Base-by-base conservation (phyloP, 1,140 invertebrate genomes). In the Macrosteles quadrilineatus region DNA sequence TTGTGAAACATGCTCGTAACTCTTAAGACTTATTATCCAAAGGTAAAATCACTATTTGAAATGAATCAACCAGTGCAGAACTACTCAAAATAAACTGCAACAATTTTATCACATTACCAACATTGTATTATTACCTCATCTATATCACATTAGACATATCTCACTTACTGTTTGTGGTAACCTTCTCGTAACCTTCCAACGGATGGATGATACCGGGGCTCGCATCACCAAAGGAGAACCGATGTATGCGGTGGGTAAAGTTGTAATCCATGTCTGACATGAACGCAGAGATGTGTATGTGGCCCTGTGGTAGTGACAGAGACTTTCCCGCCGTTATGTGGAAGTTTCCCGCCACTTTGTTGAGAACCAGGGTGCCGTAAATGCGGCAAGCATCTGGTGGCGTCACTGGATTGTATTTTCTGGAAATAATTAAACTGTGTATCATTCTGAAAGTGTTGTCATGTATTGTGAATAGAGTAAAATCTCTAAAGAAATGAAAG, bases 311-410 rank as follows among this genome's bases (percentile, higher is more conserved):
- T 71, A 94, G 82, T 59, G 87, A 84, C 40, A 93, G 80, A 72
- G 90, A 89, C 83, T 95, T 96, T 53, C 95, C 95, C 70, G 90
- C 90, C 36, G 94, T 96, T 70, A 98, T 90, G 78, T 98, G 96
- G 78, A 98, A 95, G 80, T 98, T 97, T 47, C 96, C 96, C 55
- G 95, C 91, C 1, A 98, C 95, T 87, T 98, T 98, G 81, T 97
- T 98, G 19, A 97, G 84, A 73, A 88, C 87, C 67, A 97, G 81
- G 12, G 88, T 90, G 12, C 96, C 96, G 81, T 94, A 85, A 23
- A 98, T 82, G 55, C 95, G 84, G 78, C 97, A 98, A 0, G 95
- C 94, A 84, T 97, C 91, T 72, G 88, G 86, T 30, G 88, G 80
- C 62, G 84, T 80, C 70, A 83, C 80, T 23, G 87, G 87, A 32